Percentiles rank a stretch among this genome's conserved stretches.
Evolutionary conservation across 23 tunicate species (phyloP).

Genomic region (Trididemnum miniatum): DNA sequence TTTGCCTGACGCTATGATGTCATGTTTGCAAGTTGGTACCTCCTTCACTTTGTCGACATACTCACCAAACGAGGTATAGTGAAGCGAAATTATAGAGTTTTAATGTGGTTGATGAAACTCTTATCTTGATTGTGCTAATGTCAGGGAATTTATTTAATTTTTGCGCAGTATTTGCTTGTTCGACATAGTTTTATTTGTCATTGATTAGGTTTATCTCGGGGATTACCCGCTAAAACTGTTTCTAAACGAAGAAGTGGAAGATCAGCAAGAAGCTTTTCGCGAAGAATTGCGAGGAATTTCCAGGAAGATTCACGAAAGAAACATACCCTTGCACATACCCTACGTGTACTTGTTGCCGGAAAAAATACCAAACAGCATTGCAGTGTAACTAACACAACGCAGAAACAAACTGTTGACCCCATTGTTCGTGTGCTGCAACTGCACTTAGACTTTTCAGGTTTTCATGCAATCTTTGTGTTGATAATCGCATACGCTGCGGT

Average conservation of each 20-base stretch:
- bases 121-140: too few relatives aligned
- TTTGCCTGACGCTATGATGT: constrained; percentile 50
- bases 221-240: constrained; percentile 29
- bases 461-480: too few relatives aligned
- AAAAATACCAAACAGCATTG: constrained; percentile 58
- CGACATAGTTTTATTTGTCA: too few relatives aligned
- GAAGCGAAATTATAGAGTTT: too few relatives aligned
- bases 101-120: too few relatives aligned
- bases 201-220: constrained; percentile 36
- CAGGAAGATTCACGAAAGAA: constrained; percentile 10
- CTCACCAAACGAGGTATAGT: constrained; percentile 61
- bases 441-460: too few relatives aligned
- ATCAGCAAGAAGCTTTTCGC: constrained; percentile 14
- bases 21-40: constrained; percentile 36
- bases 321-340: constrained; percentile 24
- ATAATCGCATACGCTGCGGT: too few relatives aligned
- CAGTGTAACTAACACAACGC: constrained; percentile 42
- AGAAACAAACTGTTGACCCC: too few relatives aligned
- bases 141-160: too few relatives aligned
- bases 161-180: too few relatives aligned
- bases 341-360: constrained; percentile 51
- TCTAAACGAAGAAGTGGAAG: not conserved
- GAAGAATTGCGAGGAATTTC: constrained; percentile 1
- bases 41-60: constrained; percentile 40
- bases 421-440: too few relatives aligned